phyloP scores from a whole-genome alignment of 1,140 invertebrate genomes.

The Plodia interpunctella region DNA sequence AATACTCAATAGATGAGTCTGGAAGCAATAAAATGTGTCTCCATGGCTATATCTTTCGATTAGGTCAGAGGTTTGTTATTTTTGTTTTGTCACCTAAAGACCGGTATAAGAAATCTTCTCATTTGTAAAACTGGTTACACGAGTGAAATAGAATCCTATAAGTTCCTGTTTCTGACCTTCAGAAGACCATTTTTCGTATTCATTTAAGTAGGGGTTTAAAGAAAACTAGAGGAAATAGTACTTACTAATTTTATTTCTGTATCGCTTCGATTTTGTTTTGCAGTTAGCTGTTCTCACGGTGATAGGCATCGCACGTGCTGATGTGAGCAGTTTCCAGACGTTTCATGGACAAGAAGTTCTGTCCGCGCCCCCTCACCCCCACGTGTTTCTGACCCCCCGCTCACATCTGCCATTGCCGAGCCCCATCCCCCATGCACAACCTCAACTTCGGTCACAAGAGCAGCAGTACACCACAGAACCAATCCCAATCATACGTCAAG shows the following conservation, averaged over 20 bases:
- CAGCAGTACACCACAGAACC: slow-evolving; percentile 71
- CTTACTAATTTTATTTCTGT: not conserved
- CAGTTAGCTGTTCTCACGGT: slow-evolving; percentile 30
- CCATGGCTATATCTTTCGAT: too few relatives aligned
- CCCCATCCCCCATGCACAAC: slow-evolving; percentile 13
- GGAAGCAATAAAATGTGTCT: too few relatives aligned
- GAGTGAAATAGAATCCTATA: too few relatives aligned
- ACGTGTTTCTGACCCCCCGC: slow-evolving; percentile 31
- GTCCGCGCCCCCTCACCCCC: slow-evolving; percentile 30
- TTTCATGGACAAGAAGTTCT: slow-evolving; percentile 20
- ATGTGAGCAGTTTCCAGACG: slow-evolving; percentile 45
- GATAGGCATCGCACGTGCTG: slow-evolving; percentile 29
- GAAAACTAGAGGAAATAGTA: too few relatives aligned
- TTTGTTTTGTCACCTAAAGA: too few relatives aligned
- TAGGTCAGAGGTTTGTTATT: too few relatives aligned
- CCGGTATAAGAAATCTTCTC: too few relatives aligned
- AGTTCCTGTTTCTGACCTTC: too few relatives aligned
- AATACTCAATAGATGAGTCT: too few relatives aligned
- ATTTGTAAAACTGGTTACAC: too few relatives aligned
- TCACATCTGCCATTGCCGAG: slow-evolving; percentile 26
- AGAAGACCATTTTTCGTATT: too few relatives aligned
- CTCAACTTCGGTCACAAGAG: slow-evolving; percentile 8
- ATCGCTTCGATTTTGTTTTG: not conserved
- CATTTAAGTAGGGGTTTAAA: too few relatives aligned
- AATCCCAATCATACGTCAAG: slow-evolving; percentile 80